Base-by-base conservation (phyloP, 2,888 invertebrate species). In the Phalangium opilio region DNA sequence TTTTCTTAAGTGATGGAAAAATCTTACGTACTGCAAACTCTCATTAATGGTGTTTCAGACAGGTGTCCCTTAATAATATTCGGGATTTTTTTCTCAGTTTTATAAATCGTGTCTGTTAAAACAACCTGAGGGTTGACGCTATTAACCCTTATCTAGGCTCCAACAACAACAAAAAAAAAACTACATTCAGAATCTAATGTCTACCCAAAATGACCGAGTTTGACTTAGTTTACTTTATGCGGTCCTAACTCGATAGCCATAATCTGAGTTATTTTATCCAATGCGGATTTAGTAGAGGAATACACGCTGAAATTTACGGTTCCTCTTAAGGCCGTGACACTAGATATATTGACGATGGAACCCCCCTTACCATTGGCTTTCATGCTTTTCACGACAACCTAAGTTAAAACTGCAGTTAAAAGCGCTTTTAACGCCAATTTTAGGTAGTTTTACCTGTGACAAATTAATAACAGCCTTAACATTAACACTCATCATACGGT, bases 101-200 rank as follows among this genome's bases (percentile, higher is more conserved):
- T 43, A 14, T 46, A 74, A 0, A 90, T 90, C 83, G 95, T 80
- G 45, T 80, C 83, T 0, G 95, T 95, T 73, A 89, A 70, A n/a
- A 89, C 81, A 0, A 89, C 90, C 0, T 93, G 93, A 1, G 95
- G 95, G 67, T 91, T 90, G 0, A 95, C 81, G n/a, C 78, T 74
- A 64, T 95, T 95, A 0, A 84, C 81, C 17, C 95, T 76, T 57
- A 95, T 90, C 62, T 69, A 21, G 50, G 51, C 8, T 27, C 27
- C 8, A 4, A 27, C 27, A 8, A 27, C 5, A 27, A 7, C 8
- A 27, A 27, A 27, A 7, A 27, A 27, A 27, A 27, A 27, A 27
- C 27, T 27, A 27, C n/a, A n/a, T n/a, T n/a, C n/a, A n/a, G n/a
- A n/a, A n/a, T n/a, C n/a, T n/a, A n/a, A n/a, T n/a, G n/a, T n/a